Percentiles rank a stretch among this genome's conserved stretches.
These are phyloP conservation scores for Brenthis daphne DNA, from an alignment of 2,888 invertebrate genomes.

Conservation along the genomic window DNA sequence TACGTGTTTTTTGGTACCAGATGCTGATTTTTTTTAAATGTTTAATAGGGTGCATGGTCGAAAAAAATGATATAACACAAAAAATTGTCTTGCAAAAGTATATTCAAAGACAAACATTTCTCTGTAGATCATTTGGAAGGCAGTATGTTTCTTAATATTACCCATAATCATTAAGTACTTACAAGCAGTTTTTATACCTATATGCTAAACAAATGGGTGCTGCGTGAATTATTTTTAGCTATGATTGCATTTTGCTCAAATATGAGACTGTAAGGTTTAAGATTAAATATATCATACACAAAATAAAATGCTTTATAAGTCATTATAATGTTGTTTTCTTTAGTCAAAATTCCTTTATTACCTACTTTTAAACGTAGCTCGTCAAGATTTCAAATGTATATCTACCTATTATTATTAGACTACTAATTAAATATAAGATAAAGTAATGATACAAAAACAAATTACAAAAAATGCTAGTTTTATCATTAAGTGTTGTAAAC, in stretches of 20 bases:
- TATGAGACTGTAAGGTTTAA: conserved; percentile 17
- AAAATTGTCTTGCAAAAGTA: too few species aligned
- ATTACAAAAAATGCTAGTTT: neutral
- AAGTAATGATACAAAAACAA: neutral
- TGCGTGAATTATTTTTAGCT: conserved; percentile 1
- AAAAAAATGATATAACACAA: too few species aligned
- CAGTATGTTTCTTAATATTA: too few species aligned
- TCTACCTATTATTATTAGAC: neutral
- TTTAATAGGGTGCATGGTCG: too few species aligned
- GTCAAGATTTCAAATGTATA: too few species aligned
- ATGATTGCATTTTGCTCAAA: conserved; percentile 15
- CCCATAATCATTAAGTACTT: too few species aligned
- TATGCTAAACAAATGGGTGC: neutral
- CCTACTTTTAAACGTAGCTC: neutral
- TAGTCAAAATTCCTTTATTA: conserved; percentile 5
- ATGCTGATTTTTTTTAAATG: too few species aligned
- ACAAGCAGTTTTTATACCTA: neutral
- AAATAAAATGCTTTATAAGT: conserved; percentile 26
- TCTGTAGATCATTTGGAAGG: too few species aligned
- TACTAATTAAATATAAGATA: too few species aligned
- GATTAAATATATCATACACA: conserved; percentile 4
- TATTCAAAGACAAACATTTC: too few species aligned
- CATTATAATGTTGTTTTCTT: conserved; percentile 22
- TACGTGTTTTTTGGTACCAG: too few species aligned
- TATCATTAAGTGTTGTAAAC: too few species aligned